Conservation (phyloP, 1,140 invertebrate genomes). For the Drosophila parvula region DNA sequence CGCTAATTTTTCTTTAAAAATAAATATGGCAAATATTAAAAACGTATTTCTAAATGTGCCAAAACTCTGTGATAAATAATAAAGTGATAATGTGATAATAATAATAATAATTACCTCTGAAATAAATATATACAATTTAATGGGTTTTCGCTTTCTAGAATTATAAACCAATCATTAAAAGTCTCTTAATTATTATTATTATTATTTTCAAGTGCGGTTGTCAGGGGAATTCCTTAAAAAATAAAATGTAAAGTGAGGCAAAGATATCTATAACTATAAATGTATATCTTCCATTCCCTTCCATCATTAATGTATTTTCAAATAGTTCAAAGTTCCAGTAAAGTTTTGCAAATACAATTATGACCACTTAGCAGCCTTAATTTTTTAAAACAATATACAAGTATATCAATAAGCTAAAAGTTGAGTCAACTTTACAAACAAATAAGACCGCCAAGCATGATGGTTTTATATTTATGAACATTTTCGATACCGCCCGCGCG, state of each 20-base stretch:
- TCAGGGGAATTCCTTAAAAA: background rate
- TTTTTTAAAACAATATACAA: background rate
- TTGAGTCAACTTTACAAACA: background rate
- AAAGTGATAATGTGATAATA: too few relatives aligned
- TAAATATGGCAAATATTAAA: too few relatives aligned
- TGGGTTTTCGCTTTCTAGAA: background rate
- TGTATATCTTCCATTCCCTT: background rate
- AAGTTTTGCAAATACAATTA: constrained; percentile 8
- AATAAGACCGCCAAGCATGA: constrained; percentile 10
- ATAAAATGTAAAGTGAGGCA: background rate
- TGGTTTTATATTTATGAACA: constrained; percentile 22
- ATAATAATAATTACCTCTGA: too few relatives aligned
- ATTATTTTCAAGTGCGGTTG: too few relatives aligned
- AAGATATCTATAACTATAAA: background rate
- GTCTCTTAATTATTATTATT: too few relatives aligned
- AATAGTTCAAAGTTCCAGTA: background rate
- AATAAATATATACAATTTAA: background rate
- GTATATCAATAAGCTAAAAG: background rate
- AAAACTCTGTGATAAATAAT: too few relatives aligned
- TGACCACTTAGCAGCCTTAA: constrained; percentile 1
- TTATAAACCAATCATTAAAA: background rate
- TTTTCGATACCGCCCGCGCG: background rate
- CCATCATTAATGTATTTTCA: background rate
- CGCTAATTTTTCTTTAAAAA: too few relatives aligned
- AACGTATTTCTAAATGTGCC: too few relatives aligned